A percentile compares a stretch with the other conserved stretches of the same genome.
Conservation (phyloP, 2,888 invertebrate genomes). For the Calliopum simillimum region DNA sequence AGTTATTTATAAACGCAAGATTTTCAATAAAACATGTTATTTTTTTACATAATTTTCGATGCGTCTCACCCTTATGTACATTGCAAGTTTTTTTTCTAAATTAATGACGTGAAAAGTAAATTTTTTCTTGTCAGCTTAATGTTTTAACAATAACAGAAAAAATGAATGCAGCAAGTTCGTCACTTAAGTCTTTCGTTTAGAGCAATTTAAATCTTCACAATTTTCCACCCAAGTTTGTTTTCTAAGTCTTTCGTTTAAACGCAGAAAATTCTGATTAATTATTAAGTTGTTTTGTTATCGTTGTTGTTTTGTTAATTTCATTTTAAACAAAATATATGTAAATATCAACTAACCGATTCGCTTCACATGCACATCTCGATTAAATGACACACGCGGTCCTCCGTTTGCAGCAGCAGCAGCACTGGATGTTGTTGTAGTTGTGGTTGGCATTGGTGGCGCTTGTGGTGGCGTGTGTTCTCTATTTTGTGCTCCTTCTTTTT, state of each 20-base stretch:
- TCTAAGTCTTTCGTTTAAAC: background rate
- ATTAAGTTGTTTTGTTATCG: background rate
- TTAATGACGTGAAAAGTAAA: too few relatives aligned
- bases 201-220: too few relatives aligned
- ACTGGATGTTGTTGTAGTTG: conserved; percentile 41
- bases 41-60: too few relatives aligned
- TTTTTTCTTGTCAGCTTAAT: too few relatives aligned
- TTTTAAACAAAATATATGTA: conserved; percentile 20
- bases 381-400: conserved; percentile 86
- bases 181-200: conserved; percentile 12
- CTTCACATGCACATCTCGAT: conserved; percentile 91
- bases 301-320: background rate
- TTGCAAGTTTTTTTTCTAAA: too few relatives aligned
- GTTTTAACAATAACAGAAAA: too few relatives aligned
- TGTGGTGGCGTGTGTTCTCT: conserved; percentile 7
- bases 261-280: background rate
- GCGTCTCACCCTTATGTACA: too few relatives aligned
- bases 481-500: conserved; percentile 21
- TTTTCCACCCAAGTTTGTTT: too few relatives aligned
- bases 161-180: background rate
- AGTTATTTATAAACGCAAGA: too few relatives aligned
- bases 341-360: conserved; percentile 79
- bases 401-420: conserved; percentile 64
- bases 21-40: too few relatives aligned
- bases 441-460: conserved; percentile 20